Base-by-base conservation (phyloP, 1,140 invertebrate species). In the Dreissena polymorpha region DNA sequence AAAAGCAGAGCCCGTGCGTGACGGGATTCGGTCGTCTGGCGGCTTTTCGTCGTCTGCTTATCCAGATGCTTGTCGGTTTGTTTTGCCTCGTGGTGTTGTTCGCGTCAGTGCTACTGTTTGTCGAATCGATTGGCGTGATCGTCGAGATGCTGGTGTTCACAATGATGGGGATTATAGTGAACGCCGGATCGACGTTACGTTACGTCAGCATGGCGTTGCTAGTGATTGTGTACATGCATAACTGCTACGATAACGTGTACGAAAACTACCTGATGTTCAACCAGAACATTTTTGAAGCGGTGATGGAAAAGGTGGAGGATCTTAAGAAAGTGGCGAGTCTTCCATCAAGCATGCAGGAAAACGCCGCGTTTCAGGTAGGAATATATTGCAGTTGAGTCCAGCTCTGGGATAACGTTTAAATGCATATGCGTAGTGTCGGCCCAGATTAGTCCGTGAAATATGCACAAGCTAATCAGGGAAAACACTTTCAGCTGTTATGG, bases 161-260 rank as follows among this genome's bases (percentile, higher is more conserved):
- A 0, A 89, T 92, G 90, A 92, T 92, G 92, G 92, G 92, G 0
- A 91, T 92, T 50, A 92, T 92, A 29, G 89, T 92, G 12, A 92
- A 92, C 77, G 92, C 92, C 6, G 90, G 91, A 18, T 87, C 85
- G n/a, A 90, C 91, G 14, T 88, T 92, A 10, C 88, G 91, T 71
- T 92, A 92, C 84, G 88, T 91, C 21, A 89, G 89, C 13, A 91
- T 92, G 88, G 88, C 89, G 25, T 78, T 92, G 2, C 85, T 92
- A 14, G 91, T 92, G 14, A 84, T 92, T 27, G 88, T 92, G 12
- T 92, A 92, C 87, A 92, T 92, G 89, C 90, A 92, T 86, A 91
- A 91, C 84, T 91, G 90, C 73, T 92, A 92, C 85, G 91, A 89
- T 79, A 91, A 92, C 67, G 92, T 92, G 21, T 91, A 92, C 67